phyloP scores from a whole-genome alignment of 2,888 invertebrate species.

The Diplazon laetatorius region DNA sequence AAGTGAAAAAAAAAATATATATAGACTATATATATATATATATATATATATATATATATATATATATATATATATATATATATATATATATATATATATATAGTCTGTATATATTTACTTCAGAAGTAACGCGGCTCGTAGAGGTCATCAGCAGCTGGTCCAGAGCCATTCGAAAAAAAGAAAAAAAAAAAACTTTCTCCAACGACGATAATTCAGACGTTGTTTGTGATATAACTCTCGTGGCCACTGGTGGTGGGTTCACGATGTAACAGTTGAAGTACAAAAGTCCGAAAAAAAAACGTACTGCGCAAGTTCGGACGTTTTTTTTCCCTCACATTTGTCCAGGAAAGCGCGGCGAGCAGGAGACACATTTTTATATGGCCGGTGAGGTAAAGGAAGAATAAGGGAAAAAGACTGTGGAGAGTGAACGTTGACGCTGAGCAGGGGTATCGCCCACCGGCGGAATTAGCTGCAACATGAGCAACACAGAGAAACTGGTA shows the following conservation, averaged over 20 bases:
- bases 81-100: too few species aligned
- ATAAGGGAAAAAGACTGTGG: background rate
- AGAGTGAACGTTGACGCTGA: conserved; percentile 8
- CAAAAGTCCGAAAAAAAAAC: conserved; percentile 30
- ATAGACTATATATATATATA: too few species aligned
- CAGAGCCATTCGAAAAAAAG: conserved; percentile 34
- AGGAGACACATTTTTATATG: conserved; percentile 44
- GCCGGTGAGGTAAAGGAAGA: too few species aligned
- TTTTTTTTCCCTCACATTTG: conserved; percentile 42
- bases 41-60: too few species aligned
- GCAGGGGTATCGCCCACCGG: background rate
- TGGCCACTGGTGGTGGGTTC: conserved; percentile 10
- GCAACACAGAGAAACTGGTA: conserved; percentile 3
- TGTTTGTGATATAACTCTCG: conserved; percentile 18
- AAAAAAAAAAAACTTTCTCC: too few species aligned
- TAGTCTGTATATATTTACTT: too few species aligned
- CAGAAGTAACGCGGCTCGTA: too few species aligned
- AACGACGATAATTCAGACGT: conserved; percentile 43
- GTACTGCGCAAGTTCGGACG: conserved; percentile 35
- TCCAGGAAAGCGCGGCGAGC: conserved; percentile 11
- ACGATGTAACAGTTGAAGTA: conserved; percentile 1
- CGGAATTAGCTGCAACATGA: background rate
- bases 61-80: too few species aligned
- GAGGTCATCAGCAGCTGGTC: conserved; percentile 40
- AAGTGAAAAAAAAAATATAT: too few species aligned